phyloP scores from a whole-genome alignment of 2,888 invertebrate species.

The Synergus umbraculus region DNA sequence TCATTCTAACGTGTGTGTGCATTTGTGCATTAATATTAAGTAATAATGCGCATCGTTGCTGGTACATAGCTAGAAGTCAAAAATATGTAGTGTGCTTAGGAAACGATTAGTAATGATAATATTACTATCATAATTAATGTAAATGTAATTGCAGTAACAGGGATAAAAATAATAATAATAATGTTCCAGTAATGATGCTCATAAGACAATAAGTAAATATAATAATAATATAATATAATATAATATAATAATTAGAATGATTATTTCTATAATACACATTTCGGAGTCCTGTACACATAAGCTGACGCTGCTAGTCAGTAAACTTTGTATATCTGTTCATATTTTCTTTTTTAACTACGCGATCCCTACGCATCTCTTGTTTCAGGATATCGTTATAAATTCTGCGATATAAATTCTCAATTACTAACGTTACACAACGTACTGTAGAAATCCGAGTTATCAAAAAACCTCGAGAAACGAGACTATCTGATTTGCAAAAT shows the following conservation, averaged over 20 bases:
- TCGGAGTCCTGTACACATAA: conserved; percentile 63
- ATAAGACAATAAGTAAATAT: conserved; percentile 34
- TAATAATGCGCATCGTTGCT: conserved; percentile 35
- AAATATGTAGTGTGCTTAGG: conserved; percentile 56
- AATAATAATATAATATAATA: conserved; percentile 51
- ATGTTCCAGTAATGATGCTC: conserved; percentile 39
- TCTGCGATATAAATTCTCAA: conserved; percentile 59
- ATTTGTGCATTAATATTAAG: conserved; percentile 45
- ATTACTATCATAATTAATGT: conserved; percentile 47
- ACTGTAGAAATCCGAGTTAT: conserved; percentile 1
- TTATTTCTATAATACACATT: conserved; percentile 66
- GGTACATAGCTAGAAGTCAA: conserved; percentile 3
- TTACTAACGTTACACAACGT: conserved; percentile 29
- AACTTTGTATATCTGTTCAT: conserved; percentile 49
- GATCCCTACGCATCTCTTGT: conserved; percentile 50
- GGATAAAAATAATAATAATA: conserved; percentile 60
- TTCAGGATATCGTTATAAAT: conserved; percentile 56
- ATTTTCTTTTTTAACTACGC: conserved; percentile 43
- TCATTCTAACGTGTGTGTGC: conserved; percentile 49
- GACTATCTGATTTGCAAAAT: conserved; percentile 34
- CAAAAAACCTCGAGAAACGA: not conserved
- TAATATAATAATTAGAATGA: conserved; percentile 57
- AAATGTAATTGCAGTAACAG: conserved; percentile 63
- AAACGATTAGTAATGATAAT: conserved; percentile 63
- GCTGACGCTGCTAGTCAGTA: conserved; percentile 58